Conservation (phyloP, 2,113 vertebrate species). For the Todiramphus saurophagus region DNA sequence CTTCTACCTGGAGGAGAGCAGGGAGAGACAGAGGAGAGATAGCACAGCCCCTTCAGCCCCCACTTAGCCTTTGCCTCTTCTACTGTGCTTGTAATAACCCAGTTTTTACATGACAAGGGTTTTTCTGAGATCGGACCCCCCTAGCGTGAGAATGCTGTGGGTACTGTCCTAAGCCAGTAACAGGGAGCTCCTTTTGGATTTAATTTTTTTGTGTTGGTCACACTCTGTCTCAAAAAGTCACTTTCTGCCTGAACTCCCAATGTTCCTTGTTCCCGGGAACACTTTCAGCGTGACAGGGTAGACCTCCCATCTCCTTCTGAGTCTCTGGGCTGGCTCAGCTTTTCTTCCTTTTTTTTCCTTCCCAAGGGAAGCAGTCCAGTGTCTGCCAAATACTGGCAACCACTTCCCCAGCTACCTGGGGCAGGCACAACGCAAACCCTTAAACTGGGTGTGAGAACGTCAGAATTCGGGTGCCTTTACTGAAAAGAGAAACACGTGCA, state of each 20-base stretch:
- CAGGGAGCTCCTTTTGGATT: accelerated
- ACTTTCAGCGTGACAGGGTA: not conserved
- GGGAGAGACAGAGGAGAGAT: not conserved
- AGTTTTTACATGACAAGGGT: accelerated
- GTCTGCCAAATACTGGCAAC: not conserved
- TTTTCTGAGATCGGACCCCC: not conserved
- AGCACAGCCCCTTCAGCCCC: not conserved
- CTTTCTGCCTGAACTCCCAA: not conserved
- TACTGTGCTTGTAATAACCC: accelerated
- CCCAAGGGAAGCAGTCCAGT: not conserved
- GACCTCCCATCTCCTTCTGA: not conserved
- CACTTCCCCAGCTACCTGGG: not conserved
- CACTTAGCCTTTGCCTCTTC: not conserved
- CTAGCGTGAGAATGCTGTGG: accelerated
- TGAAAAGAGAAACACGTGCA: conserved; percentile 6
- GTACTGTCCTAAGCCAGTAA: not conserved
- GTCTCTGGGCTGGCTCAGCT: not conserved
- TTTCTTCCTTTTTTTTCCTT: not conserved
- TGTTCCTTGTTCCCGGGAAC: not conserved
- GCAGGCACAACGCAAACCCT: not conserved
- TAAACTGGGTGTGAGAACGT: not conserved
- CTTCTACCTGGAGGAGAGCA: not conserved
- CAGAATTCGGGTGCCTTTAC: not conserved
- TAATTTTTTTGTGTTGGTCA: no score
- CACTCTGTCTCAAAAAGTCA: not conserved